Evolutionary conservation across 2,888 invertebrate species (phyloP).

Genomic region (Galerucella pusilla): DNA sequence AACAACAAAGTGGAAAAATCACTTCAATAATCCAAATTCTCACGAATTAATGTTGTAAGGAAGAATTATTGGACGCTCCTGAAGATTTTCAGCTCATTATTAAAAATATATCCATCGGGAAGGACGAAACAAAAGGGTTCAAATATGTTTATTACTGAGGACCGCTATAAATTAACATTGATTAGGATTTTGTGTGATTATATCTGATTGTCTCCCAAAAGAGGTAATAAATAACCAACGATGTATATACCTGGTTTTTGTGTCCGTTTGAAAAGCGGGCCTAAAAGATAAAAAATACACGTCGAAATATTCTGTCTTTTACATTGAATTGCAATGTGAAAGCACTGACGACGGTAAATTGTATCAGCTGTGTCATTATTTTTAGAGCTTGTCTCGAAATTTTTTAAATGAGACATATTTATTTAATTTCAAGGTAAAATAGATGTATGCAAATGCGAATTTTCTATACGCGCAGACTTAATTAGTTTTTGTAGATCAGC

Average conservation of each 20-base stretch:
- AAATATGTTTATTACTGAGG: constrained; percentile 63
- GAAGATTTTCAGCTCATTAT: constrained; percentile 59
- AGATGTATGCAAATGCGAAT: constrained; percentile 18
- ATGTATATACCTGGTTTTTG: constrained; percentile 56
- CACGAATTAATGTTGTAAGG: not conserved
- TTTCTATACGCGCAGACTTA: not conserved
- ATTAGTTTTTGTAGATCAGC: not conserved
- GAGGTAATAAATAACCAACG: constrained; percentile 64
- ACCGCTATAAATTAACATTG: constrained; percentile 66
- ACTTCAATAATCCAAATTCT: not conserved
- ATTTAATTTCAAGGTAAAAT: constrained; percentile 30
- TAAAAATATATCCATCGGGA: constrained; percentile 55
- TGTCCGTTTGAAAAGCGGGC: constrained; percentile 46
- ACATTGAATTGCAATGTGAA: constrained; percentile 49
- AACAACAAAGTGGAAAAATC: no score
- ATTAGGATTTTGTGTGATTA: constrained; percentile 66
- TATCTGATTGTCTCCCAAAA: constrained; percentile 65
- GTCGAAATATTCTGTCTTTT: constrained; percentile 49
- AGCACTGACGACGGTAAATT: constrained; percentile 52
- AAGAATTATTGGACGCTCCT: constrained; percentile 20
- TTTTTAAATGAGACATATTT: constrained; percentile 42
- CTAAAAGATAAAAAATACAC: constrained; percentile 45
- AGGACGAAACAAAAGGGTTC: constrained; percentile 64
- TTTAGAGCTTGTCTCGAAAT: constrained; percentile 35
- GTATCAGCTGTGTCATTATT: constrained; percentile 42